Evolutionary conservation across 2,113 vertebrate genomes (phyloP).

Genomic region (Taurulus bubalis): DNA sequence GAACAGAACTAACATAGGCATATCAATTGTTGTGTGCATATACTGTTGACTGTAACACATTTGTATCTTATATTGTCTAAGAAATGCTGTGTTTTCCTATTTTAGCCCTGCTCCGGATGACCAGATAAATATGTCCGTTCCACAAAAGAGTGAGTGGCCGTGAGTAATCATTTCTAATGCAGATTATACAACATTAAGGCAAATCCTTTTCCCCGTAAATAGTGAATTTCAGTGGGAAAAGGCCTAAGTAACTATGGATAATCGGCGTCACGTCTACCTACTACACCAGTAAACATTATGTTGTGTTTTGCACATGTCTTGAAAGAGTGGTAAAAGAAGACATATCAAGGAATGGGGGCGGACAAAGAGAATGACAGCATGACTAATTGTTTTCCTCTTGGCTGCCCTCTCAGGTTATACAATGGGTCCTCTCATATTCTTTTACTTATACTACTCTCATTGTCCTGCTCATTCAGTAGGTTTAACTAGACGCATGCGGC

Average conservation of each 20-base stretch:
- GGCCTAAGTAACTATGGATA: neutral
- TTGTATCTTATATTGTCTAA: no score
- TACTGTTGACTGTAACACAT: neutral
- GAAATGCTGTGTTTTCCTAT: neutral
- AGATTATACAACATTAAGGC: neutral
- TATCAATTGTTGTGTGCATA: neutral
- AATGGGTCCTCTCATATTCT: neutral
- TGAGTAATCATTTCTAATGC: no score
- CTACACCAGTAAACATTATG: neutral
- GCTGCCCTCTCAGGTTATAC: constrained; percentile 30
- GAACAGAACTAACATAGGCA: neutral
- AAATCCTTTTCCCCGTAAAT: neutral
- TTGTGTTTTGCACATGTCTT: neutral
- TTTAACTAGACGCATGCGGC: neutral
- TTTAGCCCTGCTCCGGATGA: neutral
- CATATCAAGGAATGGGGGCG: neutral
- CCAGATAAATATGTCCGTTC: neutral
- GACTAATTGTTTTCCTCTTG: constrained; percentile 45
- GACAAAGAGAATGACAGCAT: constrained; percentile 29
- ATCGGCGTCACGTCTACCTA: neutral
- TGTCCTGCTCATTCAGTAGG: neutral
- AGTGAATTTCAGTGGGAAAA: neutral
- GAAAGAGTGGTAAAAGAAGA: neutral
- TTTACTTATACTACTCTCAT: neutral
- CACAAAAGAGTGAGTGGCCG: neutral